Base-by-base conservation (phyloP, 2,888 invertebrate genomes). In the Herminia tarsipennalis region DNA sequence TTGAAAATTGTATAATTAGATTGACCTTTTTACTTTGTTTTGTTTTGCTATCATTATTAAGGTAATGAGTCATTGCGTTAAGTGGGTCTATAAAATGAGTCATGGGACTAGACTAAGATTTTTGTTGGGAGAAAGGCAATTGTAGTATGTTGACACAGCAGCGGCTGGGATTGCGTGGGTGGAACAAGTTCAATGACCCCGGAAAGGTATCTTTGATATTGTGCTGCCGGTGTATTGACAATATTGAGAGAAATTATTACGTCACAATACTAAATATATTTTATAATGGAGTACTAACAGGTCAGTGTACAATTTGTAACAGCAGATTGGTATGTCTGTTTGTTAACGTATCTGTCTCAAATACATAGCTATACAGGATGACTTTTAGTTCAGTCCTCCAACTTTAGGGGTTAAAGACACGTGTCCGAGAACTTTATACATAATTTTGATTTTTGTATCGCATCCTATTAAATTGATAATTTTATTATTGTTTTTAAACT, bases 31-130 rank as follows among this genome's bases (percentile, higher is more conserved):
- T 13, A 21, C 18, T 24, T 40, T 62, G 66, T 55, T 63, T 66
- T 58, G 63, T 69, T 66, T 72, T 65, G 66, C 73, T 75, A 76
- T 79, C 75, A 80, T 83, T 85, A 85, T 82, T 79, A 83, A 78
- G 72, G 75, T 81, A 85, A 86, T 89, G 87, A 87, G 79, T 89
- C 88, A 88, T 76, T 77, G 76, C 41, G 47, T 69, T 62, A 69
- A 70, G 71, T 79, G 73, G 76, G 66, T 77, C 79, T 82, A 83
- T 82, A 79, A 75, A 78, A 78, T 87, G 86, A 87, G 62, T 86
- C 86, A 86, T 60, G 56, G 50, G 64, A 63, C 58, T 56, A 61
- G 48, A 43, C 53, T 61, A 61, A 65, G 52, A 48, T 61, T 68
- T 65, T 63, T 63, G 47, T 46, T 39, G 35, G 56, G 58, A 69